Evolutionary conservation across 23 tunicate genomes (phyloP), one percentile per base, ranked within the genome.

Genomic region (Clavelina lepadiformis): DNA sequence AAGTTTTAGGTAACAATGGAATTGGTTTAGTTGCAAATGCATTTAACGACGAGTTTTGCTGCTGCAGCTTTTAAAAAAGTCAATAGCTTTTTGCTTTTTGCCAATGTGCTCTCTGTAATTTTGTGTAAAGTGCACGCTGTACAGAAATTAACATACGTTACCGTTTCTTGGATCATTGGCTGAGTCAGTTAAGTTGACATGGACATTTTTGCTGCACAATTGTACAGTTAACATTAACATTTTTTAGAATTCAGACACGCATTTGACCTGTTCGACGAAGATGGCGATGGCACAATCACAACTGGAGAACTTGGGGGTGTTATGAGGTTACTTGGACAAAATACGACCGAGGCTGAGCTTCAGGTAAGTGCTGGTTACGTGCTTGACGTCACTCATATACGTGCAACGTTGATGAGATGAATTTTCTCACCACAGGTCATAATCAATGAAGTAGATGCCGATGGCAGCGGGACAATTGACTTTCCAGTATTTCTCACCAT

Each of bases 311-410:
- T 91, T 51, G 98, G 98, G 38, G 78, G 86, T 2, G 98, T 91
- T 18, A 91, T 91, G 98, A 79, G 86, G 68, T 91, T 93, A 3
- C 68, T 91, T 27, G 93, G 98, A 50, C 98, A 91, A 50, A 91
- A 91, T 46, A 86, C 93, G 3, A 83, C 98, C 3, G 98, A 91
- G 63, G 93, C 86, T 2, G 98, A 91, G 50, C 75, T 91, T 1
- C 81, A 77, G 85, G 95, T 71, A n/a, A n/a, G n/a, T n/a, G n/a
- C n/a, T n/a, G n/a, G n/a, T n/a, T n/a, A n/a, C n/a, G n/a, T n/a
- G n/a, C n/a, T n/a, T n/a, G n/a, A n/a, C n/a, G n/a, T n/a, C n/a
- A n/a, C n/a, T n/a, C n/a, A n/a, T n/a, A n/a, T n/a, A n/a, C n/a
- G n/a, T n/a, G n/a, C n/a, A n/a, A n/a, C n/a, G n/a, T n/a, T n/a